Percentiles rank a stretch among this genome's conserved stretches.
Evolutionary conservation across 53 echinoderm and acorn worm genomes (phyloP).

Genomic region (Zoroaster sp.): DNA sequence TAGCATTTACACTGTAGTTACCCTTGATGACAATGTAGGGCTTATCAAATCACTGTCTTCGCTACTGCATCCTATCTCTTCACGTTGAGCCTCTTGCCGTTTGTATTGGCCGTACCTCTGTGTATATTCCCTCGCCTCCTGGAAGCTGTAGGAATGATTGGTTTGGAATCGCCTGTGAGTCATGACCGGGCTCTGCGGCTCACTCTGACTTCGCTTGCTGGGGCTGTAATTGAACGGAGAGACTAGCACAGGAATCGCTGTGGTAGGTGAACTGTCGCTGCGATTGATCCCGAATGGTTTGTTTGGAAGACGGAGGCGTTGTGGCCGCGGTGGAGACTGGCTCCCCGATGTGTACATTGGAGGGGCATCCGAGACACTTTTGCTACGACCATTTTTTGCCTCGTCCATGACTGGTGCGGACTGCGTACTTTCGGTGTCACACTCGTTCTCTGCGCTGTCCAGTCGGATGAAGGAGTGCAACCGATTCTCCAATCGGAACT

Average conservation of each 20-base stretch:
- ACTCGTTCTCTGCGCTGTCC: constrained; percentile 52
- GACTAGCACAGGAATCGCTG: constrained; percentile 86
- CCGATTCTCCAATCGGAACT: constrained; percentile 73
- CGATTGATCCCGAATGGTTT: constrained; percentile 94
- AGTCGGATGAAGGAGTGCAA: constrained; percentile 77
- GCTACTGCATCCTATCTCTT: constrained; percentile 59
- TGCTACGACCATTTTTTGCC: constrained; percentile 66
- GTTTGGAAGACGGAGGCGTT: constrained; percentile 86
- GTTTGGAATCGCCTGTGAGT: constrained; percentile 34
- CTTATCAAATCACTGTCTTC: constrained; percentile 79
- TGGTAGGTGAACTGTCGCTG: constrained; percentile 77
- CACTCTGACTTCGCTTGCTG: constrained; percentile 71
- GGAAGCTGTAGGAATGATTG: constrained; percentile 49
- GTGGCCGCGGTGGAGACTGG: constrained; percentile 85
- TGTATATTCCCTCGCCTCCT: constrained; percentile 36
- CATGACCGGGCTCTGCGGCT: constrained; percentile 60
- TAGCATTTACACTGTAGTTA: constrained; percentile 79
- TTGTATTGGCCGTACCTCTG: constrained; percentile 21
- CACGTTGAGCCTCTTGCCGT: constrained; percentile 48
- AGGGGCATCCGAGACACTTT: constrained; percentile 72
- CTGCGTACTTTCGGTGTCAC: constrained; percentile 40
- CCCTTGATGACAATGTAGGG: constrained; percentile 81
- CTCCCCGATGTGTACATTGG: constrained; percentile 30
- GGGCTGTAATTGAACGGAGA: constrained; percentile 99
- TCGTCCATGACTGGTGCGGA: constrained; percentile 39